These are phyloP conservation scores for Panthera uncia DNA, from an alignment of 2,113 vertebrate species.

Conservation along the genomic window DNA sequence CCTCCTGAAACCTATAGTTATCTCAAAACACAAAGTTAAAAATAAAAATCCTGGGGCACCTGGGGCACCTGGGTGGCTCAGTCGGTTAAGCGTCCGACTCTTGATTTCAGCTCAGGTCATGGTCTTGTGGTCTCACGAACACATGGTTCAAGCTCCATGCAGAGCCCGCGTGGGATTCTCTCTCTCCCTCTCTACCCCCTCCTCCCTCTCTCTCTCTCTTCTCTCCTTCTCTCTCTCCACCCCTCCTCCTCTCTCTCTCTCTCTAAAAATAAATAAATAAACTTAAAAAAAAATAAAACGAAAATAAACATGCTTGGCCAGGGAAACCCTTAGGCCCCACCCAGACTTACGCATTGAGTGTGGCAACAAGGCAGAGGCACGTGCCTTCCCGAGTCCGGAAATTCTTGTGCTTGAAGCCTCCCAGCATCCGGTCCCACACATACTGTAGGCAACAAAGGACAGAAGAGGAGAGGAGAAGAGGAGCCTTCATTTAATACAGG, in stretches of 20 bases:
- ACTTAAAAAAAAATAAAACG: too few species aligned
- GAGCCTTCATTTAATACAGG: not conserved
- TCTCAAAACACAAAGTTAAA: not conserved
- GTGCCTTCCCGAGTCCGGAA: conserved; percentile 98
- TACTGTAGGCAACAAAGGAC: conserved; percentile 86
- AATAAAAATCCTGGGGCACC: not conserved
- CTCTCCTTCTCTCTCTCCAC: too few species aligned
- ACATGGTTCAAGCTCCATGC: too few species aligned
- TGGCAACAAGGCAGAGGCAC: conserved; percentile 97
- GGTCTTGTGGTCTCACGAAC: too few species aligned
- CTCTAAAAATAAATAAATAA: too few species aligned
- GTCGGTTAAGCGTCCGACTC: too few species aligned
- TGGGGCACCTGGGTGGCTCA: too few species aligned
- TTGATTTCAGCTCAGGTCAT: too few species aligned
- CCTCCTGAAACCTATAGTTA: not conserved
- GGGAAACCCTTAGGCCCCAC: not conserved
- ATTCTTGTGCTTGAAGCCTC: conserved; percentile 99
- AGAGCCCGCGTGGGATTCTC: too few species aligned
- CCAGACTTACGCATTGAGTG: conserved; percentile 92
- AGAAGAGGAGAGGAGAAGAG: not conserved
- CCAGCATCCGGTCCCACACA: conserved; percentile 97
- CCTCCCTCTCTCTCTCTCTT: too few species aligned
- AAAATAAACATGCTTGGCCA: not conserved
- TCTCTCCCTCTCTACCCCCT: too few species aligned
- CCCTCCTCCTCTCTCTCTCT: too few species aligned